Base-by-base conservation (phyloP, 2,888 invertebrate genomes). In the Sisyra terminalis region DNA sequence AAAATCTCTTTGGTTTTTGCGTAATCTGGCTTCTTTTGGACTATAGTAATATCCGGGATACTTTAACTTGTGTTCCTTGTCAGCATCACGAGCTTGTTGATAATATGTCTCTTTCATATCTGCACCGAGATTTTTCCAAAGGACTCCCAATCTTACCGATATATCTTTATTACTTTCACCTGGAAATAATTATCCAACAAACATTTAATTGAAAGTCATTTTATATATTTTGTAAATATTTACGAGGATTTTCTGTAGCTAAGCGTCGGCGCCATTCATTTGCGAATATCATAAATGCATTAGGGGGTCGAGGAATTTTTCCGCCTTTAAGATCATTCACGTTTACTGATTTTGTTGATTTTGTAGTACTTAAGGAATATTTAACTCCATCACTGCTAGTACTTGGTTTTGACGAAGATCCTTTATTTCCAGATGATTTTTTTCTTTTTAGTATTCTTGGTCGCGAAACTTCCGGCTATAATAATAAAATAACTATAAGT, bases 201-300 rank as follows among this genome's bases (percentile, higher is more conserved):
- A 9, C 11, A 32, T 9, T 9, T 8, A 42, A 17, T 9, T n/a
- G 9, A 17, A 9, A n/a, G 5, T 24, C 24, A 24, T 24, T 24
- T 24, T 24, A 24, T 7, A 24, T 3, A 24, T 3, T 39, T 1
- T 14, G 13, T n/a, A 31, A 24, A 31, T 17, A 45, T 48, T 47
- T 51, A 60, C 61, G 51, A 44, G 64, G 65, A 54, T 65, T 53
- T 52, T 67, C 58, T 4, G 53, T 49, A 4, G 64, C 61, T 37
- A 69, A 49, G 50, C 62, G 63, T 43, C 60, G 57, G 30, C 68
- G 56, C 64, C 65, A 65, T 49, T 67, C 63, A 48, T 64, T 65
- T 2, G 66, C 64, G 52, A 68, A 69, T 41, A 69, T 59, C 66
- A 69, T 69, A 51, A 69, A 69, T 3, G 68, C 66, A 52, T 66